Conservation (phyloP, 2,113 vertebrate species). For the Epinephelus lanceolatus region DNA sequence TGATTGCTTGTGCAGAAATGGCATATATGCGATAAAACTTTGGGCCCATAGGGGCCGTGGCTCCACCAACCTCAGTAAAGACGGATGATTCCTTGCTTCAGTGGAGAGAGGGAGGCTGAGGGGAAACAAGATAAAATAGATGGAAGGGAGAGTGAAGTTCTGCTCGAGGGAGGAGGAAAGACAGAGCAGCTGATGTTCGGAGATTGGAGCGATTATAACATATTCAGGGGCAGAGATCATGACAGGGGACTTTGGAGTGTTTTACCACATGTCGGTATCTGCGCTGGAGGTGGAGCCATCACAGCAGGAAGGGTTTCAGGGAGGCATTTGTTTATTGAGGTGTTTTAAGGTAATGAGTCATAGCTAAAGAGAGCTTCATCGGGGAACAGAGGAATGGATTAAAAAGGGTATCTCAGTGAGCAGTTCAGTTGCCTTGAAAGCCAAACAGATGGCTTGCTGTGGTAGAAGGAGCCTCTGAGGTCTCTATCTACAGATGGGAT, state of each 20-base stretch:
- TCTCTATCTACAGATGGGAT: conserved; percentile 70
- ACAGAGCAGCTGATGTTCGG: conserved; percentile 46
- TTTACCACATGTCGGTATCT: conserved; percentile 34
- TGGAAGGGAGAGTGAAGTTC: conserved; percentile 46
- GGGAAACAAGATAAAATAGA: conserved; percentile 59
- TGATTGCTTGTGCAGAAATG: conserved; percentile 72
- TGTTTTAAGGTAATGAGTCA: conserved; percentile 71
- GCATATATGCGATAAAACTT: conserved; percentile 67
- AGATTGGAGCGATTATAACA: conserved; percentile 52
- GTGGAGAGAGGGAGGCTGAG: conserved; percentile 48
- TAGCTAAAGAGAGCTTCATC: conserved; percentile 63
- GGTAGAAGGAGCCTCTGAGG: conserved; percentile 63
- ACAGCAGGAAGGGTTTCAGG: conserved; percentile 7
- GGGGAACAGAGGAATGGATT: conserved; percentile 59
- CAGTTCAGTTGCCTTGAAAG: conserved; percentile 70
- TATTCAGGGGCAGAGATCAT: conserved; percentile 52
- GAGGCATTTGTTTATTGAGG: conserved; percentile 42
- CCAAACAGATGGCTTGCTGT: conserved; percentile 79
- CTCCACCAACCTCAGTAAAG: conserved; percentile 65
- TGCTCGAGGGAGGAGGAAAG: conserved; percentile 33
- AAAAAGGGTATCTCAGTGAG: conserved; percentile 65
- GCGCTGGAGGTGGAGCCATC: conserved; percentile 44
- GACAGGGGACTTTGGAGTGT: conserved; percentile 31
- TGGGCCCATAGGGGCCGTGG: conserved; percentile 27
- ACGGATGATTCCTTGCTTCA: conserved; percentile 65